A percentile compares a stretch with the other conserved stretches of the same genome.
Conservation (phyloP, 2,888 invertebrate genomes). For the Phorcus lineatus region DNA sequence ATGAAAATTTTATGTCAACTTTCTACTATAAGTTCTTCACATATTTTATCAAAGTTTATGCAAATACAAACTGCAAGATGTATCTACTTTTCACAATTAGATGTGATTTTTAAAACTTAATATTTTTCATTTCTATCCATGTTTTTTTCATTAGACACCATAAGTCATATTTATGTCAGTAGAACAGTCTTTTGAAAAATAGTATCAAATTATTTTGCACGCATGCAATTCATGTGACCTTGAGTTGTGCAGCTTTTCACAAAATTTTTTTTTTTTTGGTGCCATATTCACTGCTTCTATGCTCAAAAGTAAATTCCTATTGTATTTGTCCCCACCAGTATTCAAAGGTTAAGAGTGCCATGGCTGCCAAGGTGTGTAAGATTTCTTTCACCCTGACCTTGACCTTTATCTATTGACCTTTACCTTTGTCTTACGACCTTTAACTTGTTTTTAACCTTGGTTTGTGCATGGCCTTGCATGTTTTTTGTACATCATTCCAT, state of each 20-base stretch:
- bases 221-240: too few species aligned
- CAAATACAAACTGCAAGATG: too few species aligned
- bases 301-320: not conserved
- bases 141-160: not conserved
- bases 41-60: too few species aligned
- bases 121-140: not conserved
- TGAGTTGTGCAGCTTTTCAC: too few species aligned
- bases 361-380: slow-evolving; percentile 39
- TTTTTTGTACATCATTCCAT: not conserved
- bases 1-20: too few species aligned
- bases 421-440: not conserved
- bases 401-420: not conserved
- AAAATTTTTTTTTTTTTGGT: too few species aligned
- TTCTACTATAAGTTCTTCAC: too few species aligned
- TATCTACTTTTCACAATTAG: not conserved
- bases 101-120: not conserved
- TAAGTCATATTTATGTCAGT: not conserved
- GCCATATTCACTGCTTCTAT: not conserved
- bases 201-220: too few species aligned
- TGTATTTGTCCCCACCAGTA: slow-evolving; percentile 27
- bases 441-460: not conserved
- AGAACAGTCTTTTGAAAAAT: too few species aligned
- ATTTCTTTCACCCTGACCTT: not conserved
- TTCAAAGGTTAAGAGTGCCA: slow-evolving; percentile 39
- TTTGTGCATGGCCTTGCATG: not conserved